Evolutionary conservation across 2,113 vertebrate genomes (phyloP).

Genomic region (Oreochromis niloticus): DNA sequence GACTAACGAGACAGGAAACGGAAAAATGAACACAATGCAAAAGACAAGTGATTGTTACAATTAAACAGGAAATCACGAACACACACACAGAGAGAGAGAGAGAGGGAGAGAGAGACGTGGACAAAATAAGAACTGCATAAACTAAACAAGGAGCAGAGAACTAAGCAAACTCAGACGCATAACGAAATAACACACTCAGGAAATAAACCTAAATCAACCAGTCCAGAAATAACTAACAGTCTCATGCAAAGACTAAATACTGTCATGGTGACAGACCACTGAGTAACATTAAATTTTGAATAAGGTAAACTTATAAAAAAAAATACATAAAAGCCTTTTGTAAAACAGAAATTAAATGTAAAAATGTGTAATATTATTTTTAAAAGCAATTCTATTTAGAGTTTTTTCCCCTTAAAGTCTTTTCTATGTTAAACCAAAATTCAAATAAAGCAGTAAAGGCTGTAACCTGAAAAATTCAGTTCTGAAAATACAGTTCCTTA

Average conservation of each 20-base stretch:
- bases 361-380: not conserved
- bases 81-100: accelerated
- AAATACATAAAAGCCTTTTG: not conserved
- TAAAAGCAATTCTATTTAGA: not conserved
- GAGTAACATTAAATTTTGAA: not conserved
- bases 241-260: not conserved
- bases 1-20: not conserved
- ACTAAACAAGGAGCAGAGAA: not conserved
- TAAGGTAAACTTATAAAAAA: not conserved
- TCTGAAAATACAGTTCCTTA: not conserved
- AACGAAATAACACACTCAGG: not conserved
- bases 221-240: not conserved
- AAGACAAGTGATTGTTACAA: not conserved
- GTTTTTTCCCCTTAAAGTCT: not conserved
- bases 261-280: not conserved
- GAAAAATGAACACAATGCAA: not conserved
- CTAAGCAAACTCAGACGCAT: not conserved
- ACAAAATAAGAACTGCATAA: not conserved
- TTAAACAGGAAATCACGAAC: not conserved
- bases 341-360: not conserved
- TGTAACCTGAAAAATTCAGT: not conserved
- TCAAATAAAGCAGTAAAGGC: not conserved
- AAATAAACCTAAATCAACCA: not conserved
- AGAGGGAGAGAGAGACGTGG: accelerated
- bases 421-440: not conserved